These are phyloP conservation scores for Eubasilissa regina DNA, from an alignment of 1,140 invertebrate genomes.

Conservation along the genomic window DNA sequence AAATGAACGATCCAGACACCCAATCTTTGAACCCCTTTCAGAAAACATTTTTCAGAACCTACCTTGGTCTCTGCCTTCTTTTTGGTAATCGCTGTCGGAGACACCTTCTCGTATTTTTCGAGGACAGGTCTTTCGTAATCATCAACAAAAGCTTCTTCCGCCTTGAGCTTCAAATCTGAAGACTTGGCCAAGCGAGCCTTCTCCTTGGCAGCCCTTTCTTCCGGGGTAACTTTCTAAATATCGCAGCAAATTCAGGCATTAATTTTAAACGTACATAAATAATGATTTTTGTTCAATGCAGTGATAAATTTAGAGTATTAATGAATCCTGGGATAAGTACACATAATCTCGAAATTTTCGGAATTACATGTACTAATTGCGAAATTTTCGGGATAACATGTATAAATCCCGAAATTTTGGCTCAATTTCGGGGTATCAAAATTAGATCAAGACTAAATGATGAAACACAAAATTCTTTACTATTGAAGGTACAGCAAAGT, in stretches of 20 bases:
- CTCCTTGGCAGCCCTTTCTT: slow-evolving; percentile 59
- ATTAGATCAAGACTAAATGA: no score
- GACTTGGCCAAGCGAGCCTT: slow-evolving; percentile 63
- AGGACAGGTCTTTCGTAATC: slow-evolving; percentile 78
- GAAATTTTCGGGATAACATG: no score
- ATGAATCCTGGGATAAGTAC: no score
- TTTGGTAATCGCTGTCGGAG: slow-evolving; percentile 65
- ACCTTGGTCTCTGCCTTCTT: slow-evolving; percentile 61
- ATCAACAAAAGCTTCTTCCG: slow-evolving; percentile 48
- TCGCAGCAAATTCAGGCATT: slow-evolving; percentile 12
- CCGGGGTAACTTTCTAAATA: slow-evolving; percentile 27
- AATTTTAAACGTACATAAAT: not conserved
- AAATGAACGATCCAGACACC: no score
- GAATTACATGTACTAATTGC: no score
- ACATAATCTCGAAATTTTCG: no score
- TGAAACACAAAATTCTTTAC: no score
- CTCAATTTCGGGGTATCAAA: no score
- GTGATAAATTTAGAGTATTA: not conserved
- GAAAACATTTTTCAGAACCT: slow-evolving; percentile 23
- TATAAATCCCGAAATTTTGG: no score
- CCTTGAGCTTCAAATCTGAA: slow-evolving; percentile 64
- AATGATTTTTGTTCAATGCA: not conserved
- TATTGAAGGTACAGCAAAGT: no score
- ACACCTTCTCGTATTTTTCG: slow-evolving; percentile 76
- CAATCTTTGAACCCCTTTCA: no score